Evolutionary conservation across 2,797 vertebrate species (phyloP).

Genomic region (Botia kubotai): DNA sequence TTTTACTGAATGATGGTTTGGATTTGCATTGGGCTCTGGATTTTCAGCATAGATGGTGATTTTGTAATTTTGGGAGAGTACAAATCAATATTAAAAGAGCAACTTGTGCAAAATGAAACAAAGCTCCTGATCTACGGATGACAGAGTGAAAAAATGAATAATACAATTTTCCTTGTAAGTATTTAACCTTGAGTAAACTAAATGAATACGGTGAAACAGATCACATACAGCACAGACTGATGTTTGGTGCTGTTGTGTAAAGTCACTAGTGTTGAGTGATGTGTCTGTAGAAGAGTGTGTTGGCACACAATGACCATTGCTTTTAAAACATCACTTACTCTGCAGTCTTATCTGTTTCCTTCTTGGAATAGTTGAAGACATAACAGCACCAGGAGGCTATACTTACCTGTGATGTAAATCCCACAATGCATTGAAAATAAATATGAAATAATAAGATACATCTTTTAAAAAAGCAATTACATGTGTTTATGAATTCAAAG

Average conservation of each 20-base stretch:
- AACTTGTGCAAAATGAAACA: too few species aligned
- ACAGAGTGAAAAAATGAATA: too few species aligned
- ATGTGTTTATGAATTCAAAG: conserved; percentile 66
- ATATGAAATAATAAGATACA: conserved; percentile 48
- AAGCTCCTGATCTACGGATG: too few species aligned
- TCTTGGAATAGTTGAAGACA: not conserved
- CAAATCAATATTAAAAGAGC: too few species aligned
- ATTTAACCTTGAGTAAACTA: not conserved
- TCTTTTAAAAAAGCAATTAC: conserved; percentile 72
- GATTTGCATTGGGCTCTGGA: too few species aligned
- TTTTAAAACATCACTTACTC: not conserved
- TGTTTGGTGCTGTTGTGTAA: not conserved
- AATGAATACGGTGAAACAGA: not conserved
- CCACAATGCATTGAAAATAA: conserved; percentile 38
- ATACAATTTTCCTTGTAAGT: too few species aligned
- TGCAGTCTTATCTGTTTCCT: not conserved
- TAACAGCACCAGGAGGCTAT: not conserved
- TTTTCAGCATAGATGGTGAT: too few species aligned
- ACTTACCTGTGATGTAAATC: conserved; percentile 22
- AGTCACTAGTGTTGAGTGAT: not conserved
- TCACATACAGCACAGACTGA: not conserved
- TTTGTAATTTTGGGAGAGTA: too few species aligned
- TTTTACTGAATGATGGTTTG: too few species aligned
- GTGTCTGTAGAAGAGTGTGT: not conserved
- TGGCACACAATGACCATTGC: not conserved